Base-by-base conservation (phyloP, 92 coral and sea anemone species). In the Plumapathes pennacea region DNA sequence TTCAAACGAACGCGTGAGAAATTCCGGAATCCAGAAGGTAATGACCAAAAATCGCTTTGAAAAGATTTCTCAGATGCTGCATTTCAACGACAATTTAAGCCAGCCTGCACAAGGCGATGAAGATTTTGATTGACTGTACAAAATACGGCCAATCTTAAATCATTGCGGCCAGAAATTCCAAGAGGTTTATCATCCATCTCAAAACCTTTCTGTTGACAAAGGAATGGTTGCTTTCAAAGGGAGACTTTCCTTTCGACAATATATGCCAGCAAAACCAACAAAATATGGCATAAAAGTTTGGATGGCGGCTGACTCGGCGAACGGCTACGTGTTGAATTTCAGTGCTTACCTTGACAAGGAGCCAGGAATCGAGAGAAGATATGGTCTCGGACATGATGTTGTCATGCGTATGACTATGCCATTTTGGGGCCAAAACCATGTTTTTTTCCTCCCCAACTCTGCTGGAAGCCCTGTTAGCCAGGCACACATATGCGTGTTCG, bases 361-460 rank as follows among this genome's bases (percentile, higher is more conserved):
- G 34, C 64, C 39, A 23, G 65, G 37, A 24, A 38, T 34, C 33
- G 28, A 13, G 12, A 21, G 62, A 31, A 24, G 20, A 14, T 64
- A 65, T 52, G 50, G 73, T n/a, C 62, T 65, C 52, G 66, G 73
- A 24, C 38, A 65, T 40, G 66, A 65, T 34, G 73, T 65, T 31
- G 73, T 62, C 25, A 62, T 47, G 62, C 24, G 46, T 15, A 49
- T 84, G 65, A 19, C 54, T 20, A 32, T 39, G 8, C 85, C 85
- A 14, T 71, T 49, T 46, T 29, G 62, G 70, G 76, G 69, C 27
- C 62, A 37, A 3, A 12, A 83, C 9, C 80, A 64, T 46, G 72
- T 45, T 32, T 38, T 77, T 15, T 78, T 27, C 62, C 76, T 82
- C 29, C 72, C 62, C 44, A 63, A 69, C 32, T 83, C 26, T 85